These are phyloP conservation scores for Australoheros facetus DNA, from an alignment of 2,797 vertebrate genomes.

Conservation along the genomic window DNA sequence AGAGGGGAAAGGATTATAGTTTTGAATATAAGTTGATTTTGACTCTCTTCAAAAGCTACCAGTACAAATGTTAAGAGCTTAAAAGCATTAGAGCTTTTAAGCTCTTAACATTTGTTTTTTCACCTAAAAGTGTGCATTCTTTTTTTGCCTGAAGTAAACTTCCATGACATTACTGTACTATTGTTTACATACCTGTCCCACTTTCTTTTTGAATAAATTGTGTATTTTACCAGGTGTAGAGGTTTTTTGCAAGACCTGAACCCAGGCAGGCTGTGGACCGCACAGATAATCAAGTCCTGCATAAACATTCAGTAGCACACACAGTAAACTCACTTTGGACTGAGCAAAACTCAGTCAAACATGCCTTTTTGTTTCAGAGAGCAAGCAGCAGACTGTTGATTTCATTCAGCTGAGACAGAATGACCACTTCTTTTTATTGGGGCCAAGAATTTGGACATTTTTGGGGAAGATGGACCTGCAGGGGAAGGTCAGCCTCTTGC, in stretches of 20 bases:
- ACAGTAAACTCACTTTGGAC: too few species aligned
- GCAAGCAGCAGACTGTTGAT: too few species aligned
- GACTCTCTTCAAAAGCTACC: neutral
- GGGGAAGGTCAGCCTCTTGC: too few species aligned
- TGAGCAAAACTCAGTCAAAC: too few species aligned
- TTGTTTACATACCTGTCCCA: neutral
- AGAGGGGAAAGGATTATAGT: neutral
- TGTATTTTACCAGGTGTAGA: too few species aligned
- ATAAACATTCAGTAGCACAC: too few species aligned
- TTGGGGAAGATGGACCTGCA: too few species aligned
- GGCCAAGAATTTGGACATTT: neutral
- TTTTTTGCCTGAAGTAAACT: neutral
- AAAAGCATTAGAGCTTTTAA: neutral
- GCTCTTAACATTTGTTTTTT: neutral
- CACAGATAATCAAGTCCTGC: too few species aligned
- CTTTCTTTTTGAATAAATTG: too few species aligned
- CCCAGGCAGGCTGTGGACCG: too few species aligned
- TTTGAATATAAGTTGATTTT: accelerated
- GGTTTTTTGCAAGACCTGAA: too few species aligned
- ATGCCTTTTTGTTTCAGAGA: too few species aligned
- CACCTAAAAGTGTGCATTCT: neutral
- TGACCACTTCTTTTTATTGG: accelerated
- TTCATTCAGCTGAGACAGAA: accelerated
- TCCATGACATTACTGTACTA: neutral
- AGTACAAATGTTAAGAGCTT: neutral